These are phyloP conservation scores for Pyrgilauda ruficollis DNA, from an alignment of 2,113 vertebrate species.

Conservation along the genomic window DNA sequence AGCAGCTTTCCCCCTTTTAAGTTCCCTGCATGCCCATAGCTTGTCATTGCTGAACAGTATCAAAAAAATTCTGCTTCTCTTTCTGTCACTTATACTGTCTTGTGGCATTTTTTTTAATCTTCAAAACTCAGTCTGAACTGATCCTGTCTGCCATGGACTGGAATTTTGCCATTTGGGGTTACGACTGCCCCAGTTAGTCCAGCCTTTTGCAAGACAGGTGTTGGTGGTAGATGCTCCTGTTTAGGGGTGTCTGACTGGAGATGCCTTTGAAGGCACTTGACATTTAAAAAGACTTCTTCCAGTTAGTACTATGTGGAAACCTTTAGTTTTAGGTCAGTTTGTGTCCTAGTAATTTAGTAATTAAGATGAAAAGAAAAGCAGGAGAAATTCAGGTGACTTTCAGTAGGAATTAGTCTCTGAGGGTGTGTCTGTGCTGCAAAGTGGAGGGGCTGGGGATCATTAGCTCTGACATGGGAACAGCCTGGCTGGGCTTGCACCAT, in stretches of 20 bases:
- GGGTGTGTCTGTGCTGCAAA: accelerated
- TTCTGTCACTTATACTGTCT: not conserved
- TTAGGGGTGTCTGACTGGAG: not conserved
- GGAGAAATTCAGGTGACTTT: not conserved
- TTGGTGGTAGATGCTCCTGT: not conserved
- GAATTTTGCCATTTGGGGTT: not conserved
- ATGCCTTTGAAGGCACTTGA: not conserved
- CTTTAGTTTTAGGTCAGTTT: not conserved
- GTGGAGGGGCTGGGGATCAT: not conserved
- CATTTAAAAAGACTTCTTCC: not conserved
- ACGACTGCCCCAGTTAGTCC: not conserved
- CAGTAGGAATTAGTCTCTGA: not conserved
- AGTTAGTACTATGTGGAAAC: not conserved
- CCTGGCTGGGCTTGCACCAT: not conserved
- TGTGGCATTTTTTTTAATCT: not conserved
- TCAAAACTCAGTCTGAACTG: not conserved
- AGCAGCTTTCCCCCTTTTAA: not conserved
- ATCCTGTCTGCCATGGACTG: not conserved
- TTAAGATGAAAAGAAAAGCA: not conserved
- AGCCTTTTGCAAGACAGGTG: not conserved
- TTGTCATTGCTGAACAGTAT: not conserved
- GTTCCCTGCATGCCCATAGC: not conserved
- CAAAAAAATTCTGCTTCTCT: not conserved
- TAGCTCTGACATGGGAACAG: not conserved
- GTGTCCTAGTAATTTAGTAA: not conserved